These are phyloP conservation scores for Sander lucioperca DNA, from an alignment of 2,113 vertebrate genomes.

Conservation along the genomic window DNA sequence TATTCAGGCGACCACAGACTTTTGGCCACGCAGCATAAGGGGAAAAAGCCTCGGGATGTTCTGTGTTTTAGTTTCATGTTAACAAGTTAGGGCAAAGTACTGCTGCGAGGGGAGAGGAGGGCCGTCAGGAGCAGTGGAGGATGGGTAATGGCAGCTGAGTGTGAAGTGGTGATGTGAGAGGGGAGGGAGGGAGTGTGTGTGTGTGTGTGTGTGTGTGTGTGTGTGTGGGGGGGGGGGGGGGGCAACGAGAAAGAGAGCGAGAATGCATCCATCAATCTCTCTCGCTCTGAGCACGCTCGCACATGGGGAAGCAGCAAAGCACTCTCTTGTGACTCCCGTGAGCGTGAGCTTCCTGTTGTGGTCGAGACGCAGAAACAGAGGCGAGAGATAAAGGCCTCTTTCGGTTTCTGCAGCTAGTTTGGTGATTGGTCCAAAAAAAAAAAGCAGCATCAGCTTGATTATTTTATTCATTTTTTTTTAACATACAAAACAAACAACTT, in stretches of 20 bases:
- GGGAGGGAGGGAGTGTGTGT: neutral
- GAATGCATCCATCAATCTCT: slow-evolving; percentile 60
- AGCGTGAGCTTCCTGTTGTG: slow-evolving; percentile 70
- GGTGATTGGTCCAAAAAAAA: too few relatives aligned
- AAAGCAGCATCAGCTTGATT: too few relatives aligned
- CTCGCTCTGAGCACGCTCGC: neutral
- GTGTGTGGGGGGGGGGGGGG: neutral
- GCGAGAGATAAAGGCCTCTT: neutral
- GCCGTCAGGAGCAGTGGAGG: slow-evolving; percentile 53
- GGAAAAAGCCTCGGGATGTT: neutral
- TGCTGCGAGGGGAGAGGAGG: neutral
- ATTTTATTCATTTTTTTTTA: too few relatives aligned
- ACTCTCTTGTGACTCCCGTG: slow-evolving; percentile 66
- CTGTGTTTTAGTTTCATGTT: neutral
- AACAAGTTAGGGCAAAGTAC: slow-evolving; percentile 62
- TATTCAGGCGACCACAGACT: too few relatives aligned
- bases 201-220: too few relatives aligned
- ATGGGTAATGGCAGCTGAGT: slow-evolving; percentile 71
- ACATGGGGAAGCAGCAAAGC: slow-evolving; percentile 32
- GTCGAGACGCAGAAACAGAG: slow-evolving; percentile 12
- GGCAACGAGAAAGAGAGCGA: neutral
- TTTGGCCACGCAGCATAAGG: neutral
- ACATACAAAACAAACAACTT: too few relatives aligned
- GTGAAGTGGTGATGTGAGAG: slow-evolving; percentile 42
- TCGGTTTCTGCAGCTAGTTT: slow-evolving; percentile 13